phyloP scores from a whole-genome alignment of 2,888 invertebrate genomes.

The Myopa tessellatipennis region DNA sequence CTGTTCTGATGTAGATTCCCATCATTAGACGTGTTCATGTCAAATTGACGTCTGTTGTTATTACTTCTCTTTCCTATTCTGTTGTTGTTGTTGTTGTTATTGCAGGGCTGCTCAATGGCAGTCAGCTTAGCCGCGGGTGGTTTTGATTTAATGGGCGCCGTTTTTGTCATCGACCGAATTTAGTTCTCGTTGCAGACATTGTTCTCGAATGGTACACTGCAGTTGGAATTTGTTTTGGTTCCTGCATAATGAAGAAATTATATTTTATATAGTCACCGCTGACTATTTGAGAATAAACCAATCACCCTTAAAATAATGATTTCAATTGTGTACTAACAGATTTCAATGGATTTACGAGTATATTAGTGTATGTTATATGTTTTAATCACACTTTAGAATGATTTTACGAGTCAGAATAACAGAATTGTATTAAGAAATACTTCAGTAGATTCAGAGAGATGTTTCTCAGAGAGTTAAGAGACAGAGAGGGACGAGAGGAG shows the following conservation, averaged over 20 bases:
- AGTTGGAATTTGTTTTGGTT: background rate
- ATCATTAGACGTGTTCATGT: slow-evolving; percentile 34
- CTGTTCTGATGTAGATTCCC: slow-evolving; percentile 14
- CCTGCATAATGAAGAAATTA: slow-evolving; percentile 4
- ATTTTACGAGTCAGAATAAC: too few species aligned
- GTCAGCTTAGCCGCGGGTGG: slow-evolving; percentile 22
- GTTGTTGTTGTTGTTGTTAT: slow-evolving; percentile 20
- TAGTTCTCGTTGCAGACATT: background rate
- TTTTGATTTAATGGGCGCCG: slow-evolving; percentile 3
- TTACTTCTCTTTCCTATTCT: background rate
- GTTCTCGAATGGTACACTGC: background rate
- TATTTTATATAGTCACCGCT: background rate
- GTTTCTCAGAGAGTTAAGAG: too few species aligned
- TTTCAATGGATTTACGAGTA: too few species aligned
- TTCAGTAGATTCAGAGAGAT: too few species aligned
- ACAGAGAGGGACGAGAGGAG: too few species aligned
- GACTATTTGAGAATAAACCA: background rate
- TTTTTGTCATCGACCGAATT: slow-evolving; percentile 17
- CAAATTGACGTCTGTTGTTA: slow-evolving; percentile 11
- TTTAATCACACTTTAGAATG: too few species aligned
- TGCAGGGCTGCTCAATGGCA: background rate
- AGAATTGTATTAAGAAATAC: too few species aligned
- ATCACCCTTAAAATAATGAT: background rate
- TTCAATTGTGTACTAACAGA: background rate
- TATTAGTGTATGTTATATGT: too few species aligned